A percentile compares a stretch with the other conserved stretches of the same genome.
Conservation (phyloP, 2,888 invertebrate species). For the Patella depressa region DNA sequence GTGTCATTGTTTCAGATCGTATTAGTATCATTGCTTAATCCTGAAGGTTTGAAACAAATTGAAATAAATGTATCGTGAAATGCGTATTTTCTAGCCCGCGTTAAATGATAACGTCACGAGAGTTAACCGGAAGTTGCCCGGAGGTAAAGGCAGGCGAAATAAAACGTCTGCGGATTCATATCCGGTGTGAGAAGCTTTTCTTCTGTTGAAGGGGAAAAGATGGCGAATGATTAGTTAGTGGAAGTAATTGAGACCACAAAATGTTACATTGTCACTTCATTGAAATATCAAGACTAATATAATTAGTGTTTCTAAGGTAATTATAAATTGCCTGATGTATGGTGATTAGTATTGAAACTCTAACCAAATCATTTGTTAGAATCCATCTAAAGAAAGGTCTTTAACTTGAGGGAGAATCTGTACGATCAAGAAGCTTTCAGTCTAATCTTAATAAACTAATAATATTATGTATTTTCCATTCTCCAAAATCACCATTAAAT, state of each 20-base stretch:
- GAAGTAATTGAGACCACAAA: neutral
- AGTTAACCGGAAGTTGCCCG: neutral
- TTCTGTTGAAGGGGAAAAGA: neutral
- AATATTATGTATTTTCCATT: no score
- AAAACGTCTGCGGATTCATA: neutral
- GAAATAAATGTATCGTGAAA: conserved; percentile 12
- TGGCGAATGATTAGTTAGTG: neutral
- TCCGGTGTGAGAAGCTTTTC: conserved; percentile 1
- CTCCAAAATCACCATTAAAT: no score
- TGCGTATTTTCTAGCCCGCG: neutral
- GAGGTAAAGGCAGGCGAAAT: conserved; percentile 5
- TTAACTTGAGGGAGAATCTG: no score
- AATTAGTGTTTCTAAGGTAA: no score
- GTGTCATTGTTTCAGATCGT: conserved; percentile 1
- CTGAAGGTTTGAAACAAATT: neutral
- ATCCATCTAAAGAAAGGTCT: no score
- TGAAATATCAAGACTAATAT: no score
- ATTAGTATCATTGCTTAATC: neutral
- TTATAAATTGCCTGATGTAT: no score
- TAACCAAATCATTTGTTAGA: no score
- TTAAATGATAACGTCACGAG: conserved; percentile 9
- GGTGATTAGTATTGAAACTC: no score
- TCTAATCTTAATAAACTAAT: no score
- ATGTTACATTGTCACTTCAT: neutral
- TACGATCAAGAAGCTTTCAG: no score